phyloP scores from a whole-genome alignment of 2,888 invertebrate genomes.

The Melieria omissa region DNA sequence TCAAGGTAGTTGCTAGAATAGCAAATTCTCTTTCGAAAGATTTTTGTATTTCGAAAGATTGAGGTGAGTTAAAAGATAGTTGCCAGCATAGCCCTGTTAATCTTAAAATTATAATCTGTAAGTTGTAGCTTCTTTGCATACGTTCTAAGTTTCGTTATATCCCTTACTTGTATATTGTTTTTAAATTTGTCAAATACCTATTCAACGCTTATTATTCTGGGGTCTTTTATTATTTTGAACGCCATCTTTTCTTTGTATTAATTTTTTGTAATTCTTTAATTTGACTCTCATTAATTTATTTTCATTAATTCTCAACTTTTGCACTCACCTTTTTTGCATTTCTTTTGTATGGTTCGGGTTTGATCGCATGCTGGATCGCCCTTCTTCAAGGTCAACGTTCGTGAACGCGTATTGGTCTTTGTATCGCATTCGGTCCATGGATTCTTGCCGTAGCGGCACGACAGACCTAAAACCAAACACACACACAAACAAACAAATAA shows the following conservation, averaged over 20 bases:
- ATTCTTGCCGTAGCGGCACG: conserved; percentile 87
- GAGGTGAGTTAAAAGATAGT: too few relatives aligned
- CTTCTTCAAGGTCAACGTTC: conserved; percentile 86
- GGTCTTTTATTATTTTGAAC: conserved; percentile 1
- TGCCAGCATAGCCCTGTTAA: too few relatives aligned
- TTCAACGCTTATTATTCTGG: too few relatives aligned
- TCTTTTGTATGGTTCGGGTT: conserved; percentile 87
- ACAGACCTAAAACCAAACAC: conserved; percentile 63
- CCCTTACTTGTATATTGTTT: not conserved
- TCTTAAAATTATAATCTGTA: not conserved
- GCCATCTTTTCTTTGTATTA: not conserved
- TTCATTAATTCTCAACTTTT: not conserved
- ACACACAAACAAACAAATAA: not conserved
- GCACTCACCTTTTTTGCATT: conserved; percentile 87
- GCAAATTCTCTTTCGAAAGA: too few relatives aligned
- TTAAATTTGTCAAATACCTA: too few relatives aligned
- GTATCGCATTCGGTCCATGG: conserved; percentile 90
- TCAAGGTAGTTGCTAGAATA: too few relatives aligned
- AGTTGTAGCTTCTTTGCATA: not conserved
- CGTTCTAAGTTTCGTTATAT: not conserved
- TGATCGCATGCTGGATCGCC: conserved; percentile 85
- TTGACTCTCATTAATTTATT: not conserved
- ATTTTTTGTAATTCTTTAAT: conserved; percentile 1
- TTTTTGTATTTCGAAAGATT: too few relatives aligned
- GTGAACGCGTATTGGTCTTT: conserved; percentile 83